Percentiles rank a stretch among this genome's conserved stretches.
phyloP scores from a whole-genome alignment of 2,113 vertebrate genomes.

The Saguinus imperator region DNA sequence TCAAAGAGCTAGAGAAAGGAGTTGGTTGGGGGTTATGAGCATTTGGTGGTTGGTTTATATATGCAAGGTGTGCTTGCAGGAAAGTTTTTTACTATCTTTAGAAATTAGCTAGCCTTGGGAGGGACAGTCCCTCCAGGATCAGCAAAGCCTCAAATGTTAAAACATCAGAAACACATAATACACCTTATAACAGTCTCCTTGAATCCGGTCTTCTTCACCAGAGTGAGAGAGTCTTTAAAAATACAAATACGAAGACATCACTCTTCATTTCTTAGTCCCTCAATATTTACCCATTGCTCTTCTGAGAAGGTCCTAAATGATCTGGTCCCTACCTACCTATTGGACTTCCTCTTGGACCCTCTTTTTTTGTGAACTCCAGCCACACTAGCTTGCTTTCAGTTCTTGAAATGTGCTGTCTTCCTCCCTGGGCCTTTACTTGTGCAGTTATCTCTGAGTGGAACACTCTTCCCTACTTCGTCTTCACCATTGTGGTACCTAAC shows the following conservation, averaged over 20 bases:
- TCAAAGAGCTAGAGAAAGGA: background rate
- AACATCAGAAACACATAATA: background rate
- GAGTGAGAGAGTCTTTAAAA: background rate
- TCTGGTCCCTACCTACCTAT: background rate
- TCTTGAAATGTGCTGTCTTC: background rate
- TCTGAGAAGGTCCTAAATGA: background rate
- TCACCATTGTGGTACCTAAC: background rate
- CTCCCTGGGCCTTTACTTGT: background rate
- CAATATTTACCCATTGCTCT: background rate
- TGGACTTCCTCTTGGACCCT: background rate
- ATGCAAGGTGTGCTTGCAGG: background rate
- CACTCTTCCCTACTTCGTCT: background rate
- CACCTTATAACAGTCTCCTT: background rate
- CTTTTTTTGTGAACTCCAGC: background rate
- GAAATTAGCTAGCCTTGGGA: background rate
- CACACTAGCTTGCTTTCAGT: background rate
- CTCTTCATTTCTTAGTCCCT: background rate
- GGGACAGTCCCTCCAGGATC: background rate
- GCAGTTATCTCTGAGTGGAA: background rate
- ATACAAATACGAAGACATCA: background rate
- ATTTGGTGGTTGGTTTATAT: background rate
- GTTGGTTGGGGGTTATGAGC: fast-evolving
- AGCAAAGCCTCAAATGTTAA: background rate
- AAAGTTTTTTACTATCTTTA: background rate
- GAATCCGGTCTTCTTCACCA: background rate